A percentile compares a stretch with the other conserved stretches of the same genome.
These are phyloP conservation scores for Phalacrocorax carbo DNA, from an alignment of 2,113 vertebrate genomes.

Conservation along the genomic window DNA sequence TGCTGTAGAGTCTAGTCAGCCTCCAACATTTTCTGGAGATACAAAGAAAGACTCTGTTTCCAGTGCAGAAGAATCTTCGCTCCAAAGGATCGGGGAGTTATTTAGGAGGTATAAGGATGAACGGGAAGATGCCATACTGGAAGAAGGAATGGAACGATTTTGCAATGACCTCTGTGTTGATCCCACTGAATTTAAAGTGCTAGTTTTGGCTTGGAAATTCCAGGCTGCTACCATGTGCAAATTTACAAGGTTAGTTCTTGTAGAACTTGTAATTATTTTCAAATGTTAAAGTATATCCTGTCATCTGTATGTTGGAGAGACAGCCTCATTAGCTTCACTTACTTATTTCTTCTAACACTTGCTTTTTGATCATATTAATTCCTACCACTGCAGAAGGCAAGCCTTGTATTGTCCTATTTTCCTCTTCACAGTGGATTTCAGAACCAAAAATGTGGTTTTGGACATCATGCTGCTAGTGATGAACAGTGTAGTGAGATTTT, in stretches of 20 bases:
- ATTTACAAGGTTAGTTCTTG: conserved; percentile 92
- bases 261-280: conserved; percentile 58
- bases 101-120: conserved; percentile 94
- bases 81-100: conserved; percentile 87
- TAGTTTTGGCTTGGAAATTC: conserved; percentile 99
- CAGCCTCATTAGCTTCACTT: background rate
- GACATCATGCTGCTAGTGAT: background rate
- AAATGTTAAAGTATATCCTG: conserved; percentile 40
- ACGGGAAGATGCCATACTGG: conserved; percentile 93
- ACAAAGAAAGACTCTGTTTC: conserved; percentile 74
- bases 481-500: background rate
- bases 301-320: conserved; percentile 2
- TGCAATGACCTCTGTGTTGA: conserved; percentile 96
- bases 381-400: background rate
- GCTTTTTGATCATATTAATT: background rate
- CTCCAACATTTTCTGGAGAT: conserved; percentile 75
- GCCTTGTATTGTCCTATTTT: background rate
- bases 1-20: conserved; percentile 79
- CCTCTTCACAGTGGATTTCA: background rate
- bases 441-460: background rate
- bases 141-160: conserved; percentile 98
- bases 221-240: conserved; percentile 99
- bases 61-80: conserved; percentile 83
- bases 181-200: conserved; percentile 95
- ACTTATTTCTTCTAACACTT: conserved; percentile 7